Base-by-base conservation (phyloP, 2,888 invertebrate genomes). In the Lochmaea capreae region DNA sequence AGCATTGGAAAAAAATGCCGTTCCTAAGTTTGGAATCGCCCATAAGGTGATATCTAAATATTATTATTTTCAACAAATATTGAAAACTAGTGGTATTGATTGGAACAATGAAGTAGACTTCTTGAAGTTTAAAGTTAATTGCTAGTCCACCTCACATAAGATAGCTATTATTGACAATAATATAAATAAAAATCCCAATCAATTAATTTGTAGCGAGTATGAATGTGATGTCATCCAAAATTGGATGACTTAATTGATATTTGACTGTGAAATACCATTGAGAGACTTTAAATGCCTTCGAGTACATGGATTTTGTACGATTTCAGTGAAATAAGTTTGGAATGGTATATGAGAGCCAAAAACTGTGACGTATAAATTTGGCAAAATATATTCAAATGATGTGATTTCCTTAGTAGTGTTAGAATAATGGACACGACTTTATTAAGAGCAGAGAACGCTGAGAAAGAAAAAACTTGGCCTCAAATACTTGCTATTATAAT, bases 401-500 rank as follows among this genome's bases (percentile, higher is more conserved):
- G 33, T 39, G 43, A 12, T 62, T 62, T 62, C 10, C 42, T 16
- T 43, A 62, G 18, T 42, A 11, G 62, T 39, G 18, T 10, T 42
- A 3, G 43, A 42, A 62, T 62, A 9, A 42, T 42, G 62, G 62
- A 43, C 43, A 33, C 43, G 26, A 52, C 52, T 52, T n/a, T 33
- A 33, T 26, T 33, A 4, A 61, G 14, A 65, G 1, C 33, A 14
- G 9, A 26, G 10, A 33, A 10, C 6, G 42, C 14, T 52, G 70
- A 66, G 39, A 39, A 46, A 10, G 71, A 66, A 43, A 67, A 63
- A 65, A 57, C 18, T 67, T 74, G 74, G 74, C 67, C 71, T n/a
- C 74, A 74, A 65, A 67, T 74, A 22, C 16, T 67, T n/a, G 71
- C 71, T 2, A 74, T 74, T 46, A 26, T 65, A 14, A 59, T 71